These are phyloP conservation scores for Abscondita cerata DNA, from an alignment of 2,888 invertebrate genomes.

Conservation along the genomic window DNA sequence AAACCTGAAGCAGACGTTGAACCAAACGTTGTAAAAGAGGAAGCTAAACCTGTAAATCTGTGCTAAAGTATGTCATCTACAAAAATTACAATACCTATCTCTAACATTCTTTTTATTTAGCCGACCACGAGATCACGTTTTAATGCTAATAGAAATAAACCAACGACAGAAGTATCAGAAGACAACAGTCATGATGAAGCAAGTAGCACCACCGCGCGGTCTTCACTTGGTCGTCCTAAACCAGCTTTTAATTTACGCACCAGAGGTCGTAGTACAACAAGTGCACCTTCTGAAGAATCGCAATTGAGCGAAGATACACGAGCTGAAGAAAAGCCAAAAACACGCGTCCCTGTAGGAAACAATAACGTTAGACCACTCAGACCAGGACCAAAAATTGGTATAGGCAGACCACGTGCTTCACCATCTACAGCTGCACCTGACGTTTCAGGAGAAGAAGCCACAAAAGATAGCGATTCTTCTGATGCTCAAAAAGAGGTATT, in stretches of 20 bases:
- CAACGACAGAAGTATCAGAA: constrained; percentile 57
- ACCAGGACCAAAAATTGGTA: constrained; percentile 71
- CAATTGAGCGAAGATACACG: constrained; percentile 42
- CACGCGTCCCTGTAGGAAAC: constrained; percentile 53
- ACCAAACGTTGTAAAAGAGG: constrained; percentile 55
- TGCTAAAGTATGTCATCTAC: constrained; percentile 43
- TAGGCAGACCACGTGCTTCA: constrained; percentile 60
- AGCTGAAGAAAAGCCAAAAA: constrained; percentile 48
- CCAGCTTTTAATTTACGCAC: constrained; percentile 56
- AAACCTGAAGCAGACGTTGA: constrained; percentile 49
- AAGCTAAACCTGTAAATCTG: constrained; percentile 56
- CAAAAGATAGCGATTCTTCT: constrained; percentile 59
- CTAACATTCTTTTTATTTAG: constrained; percentile 32
- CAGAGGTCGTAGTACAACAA: constrained; percentile 50
- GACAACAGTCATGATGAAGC: constrained; percentile 57
- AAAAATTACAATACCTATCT: neutral
- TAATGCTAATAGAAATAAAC: constrained; percentile 48
- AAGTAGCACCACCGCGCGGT: constrained; percentile 52
- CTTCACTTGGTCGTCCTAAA: constrained; percentile 60
- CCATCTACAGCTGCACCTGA: constrained; percentile 61
- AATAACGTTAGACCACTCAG: constrained; percentile 65
- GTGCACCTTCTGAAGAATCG: constrained; percentile 45
- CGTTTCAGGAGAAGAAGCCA: constrained; percentile 54
- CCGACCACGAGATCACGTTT: constrained; percentile 51
- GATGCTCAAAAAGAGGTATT: constrained; percentile 52